Percentiles rank a stretch among this genome's conserved stretches.
Conservation (phyloP, 2,797 vertebrate species). For the Mormyrops attenuatus region DNA sequence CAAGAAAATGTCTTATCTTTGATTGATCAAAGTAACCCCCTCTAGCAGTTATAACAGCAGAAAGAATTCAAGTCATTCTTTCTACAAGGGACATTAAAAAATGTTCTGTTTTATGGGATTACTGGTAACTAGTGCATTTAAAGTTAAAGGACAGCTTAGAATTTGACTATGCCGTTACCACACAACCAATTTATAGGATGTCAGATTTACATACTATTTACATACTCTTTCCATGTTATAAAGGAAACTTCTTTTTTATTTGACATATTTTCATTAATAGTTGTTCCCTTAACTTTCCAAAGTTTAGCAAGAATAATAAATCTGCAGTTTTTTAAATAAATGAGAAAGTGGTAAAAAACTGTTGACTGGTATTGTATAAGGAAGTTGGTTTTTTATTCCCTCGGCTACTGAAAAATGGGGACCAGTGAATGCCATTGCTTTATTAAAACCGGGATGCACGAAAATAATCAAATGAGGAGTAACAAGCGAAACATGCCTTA, state of each 20-base stretch:
- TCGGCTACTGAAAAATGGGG: not conserved
- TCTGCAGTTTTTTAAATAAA: not conserved
- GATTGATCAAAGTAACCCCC: not conserved
- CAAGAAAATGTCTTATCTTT: not conserved
- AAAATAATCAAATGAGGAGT: not conserved
- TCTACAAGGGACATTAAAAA: not conserved
- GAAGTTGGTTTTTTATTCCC: not conserved
- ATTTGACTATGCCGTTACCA: too few relatives aligned
- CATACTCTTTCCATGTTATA: not conserved
- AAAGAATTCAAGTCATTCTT: not conserved
- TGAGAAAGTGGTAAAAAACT: not conserved
- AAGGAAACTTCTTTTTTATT: not conserved
- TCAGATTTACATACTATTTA: not conserved
- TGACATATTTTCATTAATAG: not conserved
- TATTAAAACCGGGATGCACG: not conserved
- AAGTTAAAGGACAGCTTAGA: too few relatives aligned
- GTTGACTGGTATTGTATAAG: not conserved
- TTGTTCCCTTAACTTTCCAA: not conserved
- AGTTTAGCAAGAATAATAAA: not conserved
- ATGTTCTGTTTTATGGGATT: not conserved
- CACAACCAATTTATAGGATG: too few relatives aligned
- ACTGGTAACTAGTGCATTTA: not conserved
- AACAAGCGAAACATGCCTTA: not conserved
- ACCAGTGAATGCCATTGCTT: not conserved
- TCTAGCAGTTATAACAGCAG: not conserved